Base-by-base conservation (phyloP, 2,113 vertebrate species). In the Oxyura jamaicensis region DNA sequence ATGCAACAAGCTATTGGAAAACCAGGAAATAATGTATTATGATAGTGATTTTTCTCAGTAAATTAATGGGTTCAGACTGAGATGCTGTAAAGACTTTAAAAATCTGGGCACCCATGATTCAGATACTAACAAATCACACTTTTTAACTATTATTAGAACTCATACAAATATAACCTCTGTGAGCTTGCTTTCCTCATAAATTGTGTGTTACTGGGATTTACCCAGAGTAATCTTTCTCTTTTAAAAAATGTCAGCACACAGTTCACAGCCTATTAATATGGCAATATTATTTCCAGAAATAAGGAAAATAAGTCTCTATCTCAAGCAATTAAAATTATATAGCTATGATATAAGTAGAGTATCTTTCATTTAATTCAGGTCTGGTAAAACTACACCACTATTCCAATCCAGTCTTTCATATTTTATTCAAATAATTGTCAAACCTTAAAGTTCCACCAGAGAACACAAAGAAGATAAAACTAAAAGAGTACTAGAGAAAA, bases 281-380 rank as follows among this genome's bases (percentile, higher is more conserved):
- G 52, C 93, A 95, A 55, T 93, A 93, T 90, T 93, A 81, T 93
- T 95, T 94, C 86, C 52, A 93, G 68, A 90, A 88, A 35, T 90
- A 81, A 91, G 72, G 69, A 86, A 90, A 96, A 90, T 93, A 91
- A 91, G 79, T 68, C 75, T 88, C 46, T 93, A 76, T 95, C 79
- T 93, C 68, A 76, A 84, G 90, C 93, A 96, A 93, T 95, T 96
- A 95, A 95, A 96, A 88, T 72, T 88, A 23, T 90, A 80, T 48
- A 60, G 79, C 68, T 84, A 26, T 86, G 73, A 86, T 93, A 93
- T 90, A 90, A 75, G 60, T 81, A 84, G 79, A 96, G 96, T 86
- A 41, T 60, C 65, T 94, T 94, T 95, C 83, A 95, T 78, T 91
- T 94, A 87, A 95, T 90, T 95, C 65, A 93, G 80, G 39, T 88